Evolutionary conservation across 2,113 vertebrate genomes (phyloP), one percentile per base, ranked within the genome.

Genomic region (Calypte anna): DNA sequence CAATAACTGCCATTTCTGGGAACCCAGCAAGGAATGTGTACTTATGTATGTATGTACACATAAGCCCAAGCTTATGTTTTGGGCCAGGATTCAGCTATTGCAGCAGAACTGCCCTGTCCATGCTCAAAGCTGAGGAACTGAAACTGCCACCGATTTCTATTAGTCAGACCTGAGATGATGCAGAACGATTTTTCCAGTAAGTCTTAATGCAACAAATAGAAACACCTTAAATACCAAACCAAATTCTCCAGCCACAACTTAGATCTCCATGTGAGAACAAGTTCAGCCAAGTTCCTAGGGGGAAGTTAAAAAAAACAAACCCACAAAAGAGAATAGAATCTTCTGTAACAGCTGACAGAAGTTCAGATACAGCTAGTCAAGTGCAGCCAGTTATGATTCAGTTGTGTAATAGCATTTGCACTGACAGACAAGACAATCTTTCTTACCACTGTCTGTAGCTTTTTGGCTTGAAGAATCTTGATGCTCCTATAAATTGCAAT

Each of bases 351-450:
- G 91, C 94, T 96, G 91, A 95, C 95, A 96, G 90, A 91, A 94
- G 93, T 93, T 95, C 90, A 93, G 91, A 91, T 64, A 78, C 90
- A 95, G 92, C 80, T 33, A 97, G 94, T 92, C 94, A 93, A 96
- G 94, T 96, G 95, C 93, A 96, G 93, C 93, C 91, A 88, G 96
- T 93, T 96, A 95, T 86, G 94, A 96, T 90, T 96, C 93, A 94
- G 94, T 90, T 94, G 82, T 74, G 76, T 81, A 94, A 93, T 61
- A 95, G 90, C 95, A 93, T 92, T 97, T 96, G 91, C 92, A 90
- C 96, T 94, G 94, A 96, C 90, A 96, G 95, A 96, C 94, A 95
- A 96, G 95, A 95, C 95, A 96, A 96, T 96, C 95, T 95, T 96
- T 94, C 90, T 94, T 95, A 97, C 76, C 93, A 95, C 93, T 96